Conservation (phyloP, 2,888 invertebrate species). For the Dynastes maya region DNA sequence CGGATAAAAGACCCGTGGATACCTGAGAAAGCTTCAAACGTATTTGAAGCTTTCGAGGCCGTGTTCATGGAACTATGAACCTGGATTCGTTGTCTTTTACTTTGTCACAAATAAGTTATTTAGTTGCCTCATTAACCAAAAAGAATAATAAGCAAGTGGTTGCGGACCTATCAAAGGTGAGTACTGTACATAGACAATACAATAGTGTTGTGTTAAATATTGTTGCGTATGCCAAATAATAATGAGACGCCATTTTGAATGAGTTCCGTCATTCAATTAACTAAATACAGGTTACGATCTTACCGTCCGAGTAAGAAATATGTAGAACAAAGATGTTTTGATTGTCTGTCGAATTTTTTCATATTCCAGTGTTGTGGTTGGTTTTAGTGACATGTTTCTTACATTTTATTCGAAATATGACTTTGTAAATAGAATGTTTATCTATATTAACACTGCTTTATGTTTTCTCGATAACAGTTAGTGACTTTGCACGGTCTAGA, state of each 20-base stretch:
- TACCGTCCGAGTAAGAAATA: slow-evolving; percentile 61
- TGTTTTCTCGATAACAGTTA: slow-evolving; percentile 77
- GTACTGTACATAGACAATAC: slow-evolving; percentile 65
- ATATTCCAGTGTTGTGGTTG: slow-evolving; percentile 48
- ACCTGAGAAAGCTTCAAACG: slow-evolving; percentile 92
- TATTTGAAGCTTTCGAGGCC: slow-evolving; percentile 96
- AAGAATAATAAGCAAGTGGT: slow-evolving; percentile 94
- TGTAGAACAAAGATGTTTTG: slow-evolving; percentile 66
- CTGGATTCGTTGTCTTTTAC: slow-evolving; percentile 99
- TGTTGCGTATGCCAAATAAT: slow-evolving; percentile 47
- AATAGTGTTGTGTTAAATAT: slow-evolving; percentile 27
- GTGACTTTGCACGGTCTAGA: slow-evolving; percentile 94
- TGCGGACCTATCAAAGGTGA: slow-evolving; percentile 92
- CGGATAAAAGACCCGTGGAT: slow-evolving; percentile 79
- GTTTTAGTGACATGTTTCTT: slow-evolving; percentile 54
- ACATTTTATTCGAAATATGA: slow-evolving; percentile 40
- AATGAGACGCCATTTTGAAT: slow-evolving; percentile 52
- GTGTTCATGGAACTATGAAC: slow-evolving; percentile 94
- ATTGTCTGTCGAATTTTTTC: slow-evolving; percentile 62
- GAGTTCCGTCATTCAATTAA: slow-evolving; percentile 49
- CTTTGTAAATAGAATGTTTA: slow-evolving; percentile 38
- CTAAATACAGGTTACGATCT: slow-evolving; percentile 53
- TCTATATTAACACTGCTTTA: slow-evolving; percentile 46
- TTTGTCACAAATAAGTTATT: slow-evolving; percentile 98
- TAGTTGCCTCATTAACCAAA: slow-evolving; percentile 95